phyloP scores from a whole-genome alignment of 2,797 vertebrate genomes.

The Ctenopoma multispine region DNA sequence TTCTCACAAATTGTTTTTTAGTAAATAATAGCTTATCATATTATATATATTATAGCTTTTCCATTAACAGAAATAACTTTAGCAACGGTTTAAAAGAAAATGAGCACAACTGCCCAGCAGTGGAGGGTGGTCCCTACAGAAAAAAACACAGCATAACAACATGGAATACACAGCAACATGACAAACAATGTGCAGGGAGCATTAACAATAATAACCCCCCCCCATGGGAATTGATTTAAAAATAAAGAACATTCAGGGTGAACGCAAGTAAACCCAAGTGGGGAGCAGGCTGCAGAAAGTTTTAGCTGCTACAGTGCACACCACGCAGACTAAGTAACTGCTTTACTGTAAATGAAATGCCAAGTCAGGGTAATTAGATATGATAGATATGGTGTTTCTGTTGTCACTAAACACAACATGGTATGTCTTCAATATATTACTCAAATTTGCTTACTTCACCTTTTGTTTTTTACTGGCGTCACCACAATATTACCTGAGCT shows the following conservation, averaged over 20 bases:
- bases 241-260: background rate
- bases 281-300: too few species aligned
- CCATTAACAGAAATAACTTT: background rate
- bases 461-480: conserved; percentile 1
- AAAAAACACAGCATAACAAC: background rate
- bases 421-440: background rate
- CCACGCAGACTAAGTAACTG: background rate
- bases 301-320: background rate
- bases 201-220: conserved; percentile 19
- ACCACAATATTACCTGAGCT: conserved; percentile 2
- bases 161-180: background rate
- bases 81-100: background rate
- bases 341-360: background rate
- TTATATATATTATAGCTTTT: background rate
- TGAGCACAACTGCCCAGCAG: background rate
- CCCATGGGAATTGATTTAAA: conserved; percentile 16
- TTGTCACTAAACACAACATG: background rate
- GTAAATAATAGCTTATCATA: background rate
- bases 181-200: conserved; percentile 5
- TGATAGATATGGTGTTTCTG: background rate
- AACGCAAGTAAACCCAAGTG: background rate
- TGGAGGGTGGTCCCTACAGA: background rate
- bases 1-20: too few species aligned
- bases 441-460: background rate
- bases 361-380: background rate